Conservation (phyloP, 53 echinoderm and acorn worm genomes). For the Patiria pectinifera region DNA sequence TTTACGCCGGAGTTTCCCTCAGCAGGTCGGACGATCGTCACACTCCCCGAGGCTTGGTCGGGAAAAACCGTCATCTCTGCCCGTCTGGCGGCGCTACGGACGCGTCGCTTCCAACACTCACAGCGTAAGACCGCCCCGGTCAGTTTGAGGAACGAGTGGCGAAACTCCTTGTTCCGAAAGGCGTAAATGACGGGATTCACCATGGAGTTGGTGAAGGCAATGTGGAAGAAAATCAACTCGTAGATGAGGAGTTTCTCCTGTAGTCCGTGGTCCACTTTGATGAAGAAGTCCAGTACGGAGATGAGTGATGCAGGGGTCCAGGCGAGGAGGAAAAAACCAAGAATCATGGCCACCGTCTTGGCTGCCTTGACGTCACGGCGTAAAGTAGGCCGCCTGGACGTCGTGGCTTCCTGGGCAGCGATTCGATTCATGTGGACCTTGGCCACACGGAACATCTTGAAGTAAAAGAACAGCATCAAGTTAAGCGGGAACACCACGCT, state of each 20-base stretch:
- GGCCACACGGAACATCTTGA: conserved; percentile 54
- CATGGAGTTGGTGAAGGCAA: conserved; percentile 54
- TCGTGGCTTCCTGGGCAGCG: conserved; percentile 26
- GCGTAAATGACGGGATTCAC: conserved; percentile 60
- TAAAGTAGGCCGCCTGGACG: conserved; percentile 8
- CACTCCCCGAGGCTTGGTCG: neutral
- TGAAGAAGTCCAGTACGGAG: conserved; percentile 33
- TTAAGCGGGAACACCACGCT: conserved; percentile 32
- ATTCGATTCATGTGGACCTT: conserved; percentile 42
- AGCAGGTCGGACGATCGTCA: neutral
- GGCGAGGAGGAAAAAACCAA: conserved; percentile 42
- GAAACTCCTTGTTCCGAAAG: conserved; percentile 59
- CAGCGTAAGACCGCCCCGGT: conserved; percentile 36
- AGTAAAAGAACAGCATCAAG: conserved; percentile 60
- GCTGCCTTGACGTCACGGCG: conserved; percentile 53
- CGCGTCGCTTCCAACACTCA: conserved; percentile 43
- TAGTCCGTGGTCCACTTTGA: neutral
- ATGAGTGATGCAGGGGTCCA: conserved; percentile 57
- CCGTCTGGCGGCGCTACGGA: neutral
- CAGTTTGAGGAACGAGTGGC: conserved; percentile 44
- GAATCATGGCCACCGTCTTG: conserved; percentile 61
- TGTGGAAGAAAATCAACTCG: conserved; percentile 54
- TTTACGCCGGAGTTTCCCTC: neutral
- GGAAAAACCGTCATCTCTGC: neutral
- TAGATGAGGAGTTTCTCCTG: conserved; percentile 35